Percentiles rank a stretch among this genome's conserved stretches.
phyloP scores from a whole-genome alignment of 2,797 vertebrate species.

The Artibeus lituratus region DNA sequence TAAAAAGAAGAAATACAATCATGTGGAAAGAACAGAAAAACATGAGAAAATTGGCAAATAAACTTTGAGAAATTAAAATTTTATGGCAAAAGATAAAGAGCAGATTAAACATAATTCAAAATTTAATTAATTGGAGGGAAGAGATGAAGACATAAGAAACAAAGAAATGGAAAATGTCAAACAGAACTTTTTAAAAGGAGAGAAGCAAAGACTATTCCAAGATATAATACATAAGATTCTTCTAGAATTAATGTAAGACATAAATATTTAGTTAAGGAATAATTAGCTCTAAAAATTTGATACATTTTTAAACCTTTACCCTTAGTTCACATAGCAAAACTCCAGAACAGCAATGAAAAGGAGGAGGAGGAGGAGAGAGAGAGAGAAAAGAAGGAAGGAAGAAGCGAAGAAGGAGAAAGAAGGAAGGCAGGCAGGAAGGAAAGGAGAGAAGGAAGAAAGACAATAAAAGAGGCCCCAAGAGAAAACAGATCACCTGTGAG shows the following conservation, averaged over 20 bases:
- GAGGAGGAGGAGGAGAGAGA: too few relatives aligned
- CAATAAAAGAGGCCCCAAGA: neutral
- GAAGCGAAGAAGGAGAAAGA: too few relatives aligned
- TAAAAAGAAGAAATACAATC: neutral
- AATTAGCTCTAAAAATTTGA: constrained; percentile 30
- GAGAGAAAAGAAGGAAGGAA: too few relatives aligned
- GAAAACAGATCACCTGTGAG: neutral
- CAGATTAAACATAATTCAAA: neutral
- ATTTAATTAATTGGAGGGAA: neutral
- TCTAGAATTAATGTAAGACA: constrained; percentile 26
- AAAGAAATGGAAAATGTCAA: neutral
- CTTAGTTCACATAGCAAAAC: neutral
- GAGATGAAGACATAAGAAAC: neutral
- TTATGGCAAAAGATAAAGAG: neutral
- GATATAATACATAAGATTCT: constrained; percentile 1
- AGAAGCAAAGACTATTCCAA: neutral
- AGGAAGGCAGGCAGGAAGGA: too few relatives aligned
- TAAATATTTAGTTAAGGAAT: neutral
- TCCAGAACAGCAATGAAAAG: neutral
- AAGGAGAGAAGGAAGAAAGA: too few relatives aligned
- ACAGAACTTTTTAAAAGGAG: neutral
- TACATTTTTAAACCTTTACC: neutral
- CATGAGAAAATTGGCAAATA: neutral
- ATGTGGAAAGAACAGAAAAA: neutral
- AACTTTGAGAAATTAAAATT: constrained; percentile 15